Evolutionary conservation across 2,797 vertebrate genomes (phyloP), one percentile per base, ranked within the genome.

Genomic region (Cichlasoma orientale): DNA sequence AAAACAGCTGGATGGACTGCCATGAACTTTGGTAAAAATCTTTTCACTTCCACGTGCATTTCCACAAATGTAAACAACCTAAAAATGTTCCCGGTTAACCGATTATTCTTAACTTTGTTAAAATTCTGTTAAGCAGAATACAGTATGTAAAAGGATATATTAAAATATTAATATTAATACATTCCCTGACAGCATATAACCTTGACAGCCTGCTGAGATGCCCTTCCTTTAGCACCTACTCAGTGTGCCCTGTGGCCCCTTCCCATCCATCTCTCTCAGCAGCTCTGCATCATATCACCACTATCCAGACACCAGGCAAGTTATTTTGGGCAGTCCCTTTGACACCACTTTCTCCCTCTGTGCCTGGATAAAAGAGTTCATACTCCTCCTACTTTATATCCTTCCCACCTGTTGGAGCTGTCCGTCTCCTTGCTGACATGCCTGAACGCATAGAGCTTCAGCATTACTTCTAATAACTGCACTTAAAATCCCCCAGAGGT

Each of bases 281-380:
- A 82, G 73, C 83, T 70, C 81, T 82, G 73, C 85, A 88, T 88
- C 86, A 80, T 84, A 90, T 89, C 72, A 1, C 74, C 83, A 61
- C 86, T 80, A 83, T 87, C 78, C 77, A 89, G 61, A 83, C 91
- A 88, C 84, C 75, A 78, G 76, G 74, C 74, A 31, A 69, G 86
- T 90, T 95, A 94, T 95, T 94, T 94, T 89, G 82, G 87, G 83
- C 77, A 76, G 89, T 86, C 85, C 88, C 84, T 87, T 81, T 87
- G 88, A 92, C 87, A 90, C 89, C 81, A 84, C 86, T 92, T 89
- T 92, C 88, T 91, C 89, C 70, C 82, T 89, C 78, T 88, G 84
- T 75, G 86, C 82, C 16, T 58, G 88, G 90, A 92, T 93, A 85
- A 93, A 92, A 91, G 89, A 71, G 71, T 86, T 88, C 84, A 77